Evolutionary conservation across 2,888 invertebrate genomes (phyloP), one percentile per base, ranked within the genome.

Genomic region (Scrobipalpa atriplicella): DNA sequence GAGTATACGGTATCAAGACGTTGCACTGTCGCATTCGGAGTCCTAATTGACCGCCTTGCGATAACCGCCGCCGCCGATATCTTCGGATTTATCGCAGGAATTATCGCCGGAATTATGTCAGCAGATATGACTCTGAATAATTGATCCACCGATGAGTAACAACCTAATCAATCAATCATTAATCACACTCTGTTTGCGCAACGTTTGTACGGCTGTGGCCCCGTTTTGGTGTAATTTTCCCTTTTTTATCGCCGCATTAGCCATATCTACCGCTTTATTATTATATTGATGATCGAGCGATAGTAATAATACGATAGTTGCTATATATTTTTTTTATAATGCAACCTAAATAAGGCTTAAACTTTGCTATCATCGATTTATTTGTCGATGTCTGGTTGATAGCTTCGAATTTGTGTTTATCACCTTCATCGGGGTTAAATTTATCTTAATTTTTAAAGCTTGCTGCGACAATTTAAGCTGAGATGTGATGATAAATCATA

Each of bases 131-230:
- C 75, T 81, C 78, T 85, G 83, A 87, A 89, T 89, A 89, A 90
- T 88, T 84, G 87, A 84, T 86, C 77, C 79, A 68, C 69, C 76
- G 75, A 74, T 84, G 84, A 82, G 77, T 80, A 81, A 79, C 75
- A 71, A 71, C 74, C 75, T 75, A 79, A 86, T 83, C 84, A 86
- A 88, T 90, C 89, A 90, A 88, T 87, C 87, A 88, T 82, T 83
- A 83, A 81, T 82, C 83, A 81, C 39, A 41, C 75, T 76, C 72
- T 84, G 79, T 82, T 88, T 86, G 84, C 86, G 85, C 83, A 84
- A 85, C 77, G 74, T 70, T 72, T 71, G 68, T 66, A 56, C 63
- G 11, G 29, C 67, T 77, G 73, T 82, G 82, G 77, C 80, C 78
- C 75, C 73, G 73, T 83, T 86, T 81, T 75, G 70, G 75, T 76